Base-by-base conservation (phyloP, 2,113 vertebrate genomes). In the Paramormyrops kingsleyae region DNA sequence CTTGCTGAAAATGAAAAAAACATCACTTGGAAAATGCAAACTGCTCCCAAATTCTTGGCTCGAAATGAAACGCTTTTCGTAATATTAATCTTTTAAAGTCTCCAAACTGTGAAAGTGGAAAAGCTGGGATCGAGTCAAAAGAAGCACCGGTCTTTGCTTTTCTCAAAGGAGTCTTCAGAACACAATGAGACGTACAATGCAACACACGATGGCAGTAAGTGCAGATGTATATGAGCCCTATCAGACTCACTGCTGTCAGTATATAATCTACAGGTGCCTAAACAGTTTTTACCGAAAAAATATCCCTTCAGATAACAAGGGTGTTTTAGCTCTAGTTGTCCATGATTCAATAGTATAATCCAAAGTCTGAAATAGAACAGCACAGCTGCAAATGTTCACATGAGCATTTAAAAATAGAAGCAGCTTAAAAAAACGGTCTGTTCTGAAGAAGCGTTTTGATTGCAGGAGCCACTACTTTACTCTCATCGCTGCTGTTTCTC, bases 91-190 rank as follows among this genome's bases (percentile, higher is more conserved):
- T 83, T 52, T 9, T 21, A 83, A 89, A 85, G 87, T 90, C 91
- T 91, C 90, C 91, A 91, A 88, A 92, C 90, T 80, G 21, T 47
- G n/a, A 70, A 80, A 83, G 62, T 83, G 88, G 70, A 56, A 56
- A 53, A 39, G 46, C 59, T 42, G 49, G 42, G n/a, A 39, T 50
- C 15, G 12, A 2, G 49, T 56, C 44, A 66, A 35, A 50, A 47
- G 83, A 46, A 44, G 13, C 10, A 17, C 44, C 5, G 8, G 21
- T 0, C 77, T 9, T 27, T 62, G 53, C 49, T 31, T 46, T 31
- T 19, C 24, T 24, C 35, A 89, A 27, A 56, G 35, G 9, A 35
- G 27, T 84, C 77, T 59, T 85, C 49, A 89, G 24, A 17, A 77
- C 74, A 42, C 7, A 89, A 84, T 47, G 44, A 5, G 5, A 21